A percentile compares a stretch with the other conserved stretches of the same genome.
Conservation (phyloP, 2,113 vertebrate species). For the Merops nubicus region DNA sequence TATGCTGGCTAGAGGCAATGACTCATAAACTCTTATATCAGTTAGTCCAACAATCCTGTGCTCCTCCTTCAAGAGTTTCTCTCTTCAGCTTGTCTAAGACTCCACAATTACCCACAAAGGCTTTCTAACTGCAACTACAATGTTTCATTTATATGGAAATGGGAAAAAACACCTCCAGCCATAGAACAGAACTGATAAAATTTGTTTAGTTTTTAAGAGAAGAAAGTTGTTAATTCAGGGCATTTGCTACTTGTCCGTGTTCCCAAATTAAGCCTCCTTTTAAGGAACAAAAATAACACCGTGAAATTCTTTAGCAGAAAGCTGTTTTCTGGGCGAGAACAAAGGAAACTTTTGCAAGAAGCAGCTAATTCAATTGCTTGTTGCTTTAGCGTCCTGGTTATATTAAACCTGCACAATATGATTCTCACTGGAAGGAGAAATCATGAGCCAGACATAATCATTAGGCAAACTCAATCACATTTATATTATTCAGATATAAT, state of each 20-base stretch:
- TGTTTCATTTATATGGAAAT: neutral
- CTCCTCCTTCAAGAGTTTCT: neutral
- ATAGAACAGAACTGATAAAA: neutral
- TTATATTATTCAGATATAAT: slow-evolving; percentile 65
- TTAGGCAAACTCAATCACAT: slow-evolving; percentile 64
- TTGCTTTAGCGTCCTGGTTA: neutral
- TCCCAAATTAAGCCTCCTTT: neutral
- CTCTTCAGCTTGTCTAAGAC: neutral
- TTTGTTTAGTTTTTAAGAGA: neutral
- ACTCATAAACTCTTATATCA: neutral
- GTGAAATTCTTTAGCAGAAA: neutral
- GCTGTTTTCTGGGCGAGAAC: neutral
- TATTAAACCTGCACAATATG: neutral
- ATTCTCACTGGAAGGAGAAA: slow-evolving; percentile 48
- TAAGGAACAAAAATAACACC: neutral
- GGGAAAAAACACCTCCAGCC: neutral
- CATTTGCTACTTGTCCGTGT: neutral
- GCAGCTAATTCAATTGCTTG: neutral
- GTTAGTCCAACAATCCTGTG: neutral
- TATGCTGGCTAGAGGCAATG: neutral
- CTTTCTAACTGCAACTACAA: neutral
- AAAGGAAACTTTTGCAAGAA: slow-evolving; percentile 14
- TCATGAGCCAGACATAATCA: slow-evolving; percentile 51
- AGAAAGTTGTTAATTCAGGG: neutral
- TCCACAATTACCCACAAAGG: neutral